Evolutionary conservation across 2,797 vertebrate species (phyloP).

Genomic region (Pempheris klunzingeri): DNA sequence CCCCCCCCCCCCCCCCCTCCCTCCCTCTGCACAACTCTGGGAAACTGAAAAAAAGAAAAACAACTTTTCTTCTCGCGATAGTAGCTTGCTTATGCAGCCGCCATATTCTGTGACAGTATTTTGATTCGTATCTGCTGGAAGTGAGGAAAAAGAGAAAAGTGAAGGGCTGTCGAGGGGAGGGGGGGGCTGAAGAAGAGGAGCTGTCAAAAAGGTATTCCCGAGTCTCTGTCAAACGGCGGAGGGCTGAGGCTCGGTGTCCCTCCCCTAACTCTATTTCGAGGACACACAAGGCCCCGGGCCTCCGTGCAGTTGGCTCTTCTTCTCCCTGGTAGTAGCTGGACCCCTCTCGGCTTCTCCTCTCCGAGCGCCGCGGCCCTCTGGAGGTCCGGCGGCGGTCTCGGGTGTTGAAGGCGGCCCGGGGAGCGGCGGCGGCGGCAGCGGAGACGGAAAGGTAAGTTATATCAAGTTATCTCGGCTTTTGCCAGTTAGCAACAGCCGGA

Average conservation of each 20-base stretch:
- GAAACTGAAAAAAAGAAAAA: conserved; percentile 41
- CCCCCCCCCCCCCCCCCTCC: conserved; percentile 47
- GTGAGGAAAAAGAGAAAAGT: conserved; percentile 83
- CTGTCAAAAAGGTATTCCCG: conserved; percentile 79
- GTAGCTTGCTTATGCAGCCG: conserved; percentile 84
- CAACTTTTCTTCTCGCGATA: conserved; percentile 89
- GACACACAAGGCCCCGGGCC: conserved; percentile 82
- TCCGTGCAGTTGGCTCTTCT: conserved; percentile 74
- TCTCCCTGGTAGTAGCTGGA: conserved; percentile 70
- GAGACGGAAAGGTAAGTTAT: conserved; percentile 62
- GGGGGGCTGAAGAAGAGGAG: conserved; percentile 78
- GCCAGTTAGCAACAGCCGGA: conserved; percentile 13
- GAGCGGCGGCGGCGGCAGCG: conserved; percentile 81
- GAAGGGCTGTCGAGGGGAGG: conserved; percentile 76
- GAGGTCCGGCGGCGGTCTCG: conserved; percentile 82
- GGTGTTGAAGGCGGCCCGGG: conserved; percentile 85
- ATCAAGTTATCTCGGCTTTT: conserved; percentile 29
- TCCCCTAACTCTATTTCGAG: conserved; percentile 65
- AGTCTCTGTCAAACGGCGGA: conserved; percentile 74
- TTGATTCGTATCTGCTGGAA: conserved; percentile 91
- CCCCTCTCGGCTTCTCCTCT: conserved; percentile 74
- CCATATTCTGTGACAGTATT: conserved; percentile 96
- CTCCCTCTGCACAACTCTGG: conserved; percentile 54
- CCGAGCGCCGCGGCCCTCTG: conserved; percentile 79
- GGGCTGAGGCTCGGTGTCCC: conserved; percentile 65